Conservation (phyloP, 23 tunicate species). For the Corella eumyota region DNA sequence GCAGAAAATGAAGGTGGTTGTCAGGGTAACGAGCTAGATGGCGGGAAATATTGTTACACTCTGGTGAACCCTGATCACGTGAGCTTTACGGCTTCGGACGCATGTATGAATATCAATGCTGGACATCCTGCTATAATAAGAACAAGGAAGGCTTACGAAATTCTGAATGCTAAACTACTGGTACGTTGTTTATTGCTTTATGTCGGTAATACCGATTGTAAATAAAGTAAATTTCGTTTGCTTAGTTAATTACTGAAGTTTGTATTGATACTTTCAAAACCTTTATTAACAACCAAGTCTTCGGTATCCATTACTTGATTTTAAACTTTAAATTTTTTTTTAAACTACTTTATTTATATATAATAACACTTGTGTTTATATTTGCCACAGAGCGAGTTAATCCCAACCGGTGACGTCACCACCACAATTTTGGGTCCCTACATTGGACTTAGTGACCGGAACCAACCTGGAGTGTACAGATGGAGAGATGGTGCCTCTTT, state of each 20-base stretch:
- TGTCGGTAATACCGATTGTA: background rate
- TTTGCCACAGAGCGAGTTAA: constrained; percentile 7
- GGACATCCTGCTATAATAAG: constrained; percentile 38
- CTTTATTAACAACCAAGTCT: no score
- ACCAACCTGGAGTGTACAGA: constrained; percentile 15
- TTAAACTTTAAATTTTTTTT: background rate
- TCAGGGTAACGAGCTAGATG: constrained; percentile 21
- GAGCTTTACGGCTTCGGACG: constrained; percentile 23
- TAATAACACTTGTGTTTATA: background rate
- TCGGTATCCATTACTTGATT: no score
- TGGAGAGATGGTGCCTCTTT: constrained; percentile 48
- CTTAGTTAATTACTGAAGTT: background rate
- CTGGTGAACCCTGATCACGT: constrained; percentile 16
- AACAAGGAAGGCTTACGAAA: constrained; percentile 16
- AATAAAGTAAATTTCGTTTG: background rate
- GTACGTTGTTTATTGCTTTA: constrained; percentile 3
- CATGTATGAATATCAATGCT: constrained; percentile 37
- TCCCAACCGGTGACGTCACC: constrained; percentile 15
- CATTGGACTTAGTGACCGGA: constrained; percentile 46
- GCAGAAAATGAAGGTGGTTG: no score
- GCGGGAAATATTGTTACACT: constrained; percentile 26
- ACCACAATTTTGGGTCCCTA: constrained; percentile 37
- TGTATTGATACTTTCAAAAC: background rate
- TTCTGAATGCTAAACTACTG: constrained; percentile 32
- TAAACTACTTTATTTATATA: background rate